A percentile compares a stretch with the other conserved stretches of the same genome.
phyloP scores from a whole-genome alignment of 1,140 invertebrate genomes.

The Camponotus vicinus region DNA sequence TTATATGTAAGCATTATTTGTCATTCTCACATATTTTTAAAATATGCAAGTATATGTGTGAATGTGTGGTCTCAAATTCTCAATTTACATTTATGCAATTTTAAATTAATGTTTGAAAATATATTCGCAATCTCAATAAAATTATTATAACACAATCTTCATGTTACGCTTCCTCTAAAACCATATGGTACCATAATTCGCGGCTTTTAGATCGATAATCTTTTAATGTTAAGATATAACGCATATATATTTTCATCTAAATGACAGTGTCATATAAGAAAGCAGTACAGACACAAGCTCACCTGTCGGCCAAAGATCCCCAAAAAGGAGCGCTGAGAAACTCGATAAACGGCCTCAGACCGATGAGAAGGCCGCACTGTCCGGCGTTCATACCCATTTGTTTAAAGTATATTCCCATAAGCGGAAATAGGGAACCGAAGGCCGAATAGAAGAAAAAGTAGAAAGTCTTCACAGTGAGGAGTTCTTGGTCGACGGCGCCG shows the following conservation, averaged over 20 bases:
- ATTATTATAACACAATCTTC: not conserved
- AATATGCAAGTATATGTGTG: not conserved
- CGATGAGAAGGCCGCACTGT: constrained; percentile 97
- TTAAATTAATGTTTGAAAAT: not conserved
- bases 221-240: not conserved
- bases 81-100: not conserved
- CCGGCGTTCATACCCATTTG: constrained; percentile 99
- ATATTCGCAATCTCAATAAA: not conserved
- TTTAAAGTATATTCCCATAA: constrained; percentile 99
- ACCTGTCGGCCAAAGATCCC: constrained; percentile 97
- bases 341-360: constrained; percentile 98
- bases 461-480: constrained; percentile 97
- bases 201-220: not conserved
- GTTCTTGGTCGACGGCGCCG: constrained; percentile 94
- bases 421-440: constrained; percentile 98
- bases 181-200: not conserved
- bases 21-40: not conserved
- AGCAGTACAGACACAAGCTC: constrained; percentile 62
- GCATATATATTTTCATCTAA: too few species aligned
- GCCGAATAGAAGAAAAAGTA: constrained; percentile 99
- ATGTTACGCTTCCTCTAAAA: not conserved
- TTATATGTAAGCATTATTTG: not conserved
- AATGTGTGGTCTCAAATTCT: not conserved
- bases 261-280: too few species aligned
- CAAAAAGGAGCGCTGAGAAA: constrained; percentile 99